A percentile compares a stretch with the other conserved stretches of the same genome.
These are phyloP conservation scores for Monoplex corrugatus DNA, from an alignment of 2,888 invertebrate genomes.

Conservation along the genomic window DNA sequence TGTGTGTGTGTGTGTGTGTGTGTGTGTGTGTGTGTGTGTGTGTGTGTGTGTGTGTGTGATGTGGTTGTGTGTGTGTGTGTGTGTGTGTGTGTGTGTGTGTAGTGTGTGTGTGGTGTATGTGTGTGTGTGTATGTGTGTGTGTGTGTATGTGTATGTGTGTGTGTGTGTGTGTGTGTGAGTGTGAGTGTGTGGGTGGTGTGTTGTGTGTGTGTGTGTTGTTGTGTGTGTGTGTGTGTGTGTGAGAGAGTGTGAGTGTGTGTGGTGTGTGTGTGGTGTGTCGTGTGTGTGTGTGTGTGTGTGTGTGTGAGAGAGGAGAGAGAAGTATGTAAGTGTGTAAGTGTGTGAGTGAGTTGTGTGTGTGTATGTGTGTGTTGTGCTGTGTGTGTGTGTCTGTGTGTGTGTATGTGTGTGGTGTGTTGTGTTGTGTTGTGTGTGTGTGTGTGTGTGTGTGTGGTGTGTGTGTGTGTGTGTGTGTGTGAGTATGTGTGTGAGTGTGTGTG, in stretches of 20 bases:
- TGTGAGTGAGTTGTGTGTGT: neutral
- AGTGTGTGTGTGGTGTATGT: neutral
- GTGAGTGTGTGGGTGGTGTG: neutral
- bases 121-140: constrained; percentile 25
- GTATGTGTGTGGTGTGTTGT: too few relatives aligned
- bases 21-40: too few relatives aligned
- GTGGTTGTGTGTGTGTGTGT: too few relatives aligned
- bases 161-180: neutral
- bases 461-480: too few relatives aligned
- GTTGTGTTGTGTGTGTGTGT: too few relatives aligned
- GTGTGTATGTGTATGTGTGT: neutral
- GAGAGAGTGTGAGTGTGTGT: neutral
- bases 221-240: neutral
- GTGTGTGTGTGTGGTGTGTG: too few relatives aligned
- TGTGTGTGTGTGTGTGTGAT: too few relatives aligned
- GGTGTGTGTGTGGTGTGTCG: neutral
- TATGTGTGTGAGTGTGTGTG: too few relatives aligned
- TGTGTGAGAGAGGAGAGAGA: neutral
- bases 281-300: neutral
- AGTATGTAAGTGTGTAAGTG: neutral
- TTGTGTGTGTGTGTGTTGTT: too few relatives aligned
- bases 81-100: too few relatives aligned
- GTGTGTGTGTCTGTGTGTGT: neutral
- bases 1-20: too few relatives aligned
- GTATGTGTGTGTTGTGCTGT: too few relatives aligned